Conservation (phyloP, 37 sponge, comb jelly and placozoan genomes). For the Oopsacas minuta region DNA sequence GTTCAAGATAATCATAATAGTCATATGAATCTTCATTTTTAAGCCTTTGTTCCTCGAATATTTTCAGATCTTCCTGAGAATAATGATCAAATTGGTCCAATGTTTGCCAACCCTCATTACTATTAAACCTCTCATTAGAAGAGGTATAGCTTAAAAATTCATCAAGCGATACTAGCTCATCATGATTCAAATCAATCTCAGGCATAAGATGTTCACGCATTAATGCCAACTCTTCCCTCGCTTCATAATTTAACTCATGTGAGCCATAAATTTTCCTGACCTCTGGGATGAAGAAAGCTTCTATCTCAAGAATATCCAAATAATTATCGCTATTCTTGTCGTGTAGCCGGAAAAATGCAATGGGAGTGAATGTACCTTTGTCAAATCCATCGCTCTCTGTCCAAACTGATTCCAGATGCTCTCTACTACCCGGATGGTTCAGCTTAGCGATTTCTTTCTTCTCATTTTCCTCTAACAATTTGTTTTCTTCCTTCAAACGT, state of each 20-base stretch:
- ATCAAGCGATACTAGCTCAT: neutral
- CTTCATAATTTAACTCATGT: neutral
- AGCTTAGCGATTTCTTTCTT: neutral
- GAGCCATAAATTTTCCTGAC: slow-evolving; percentile 23
- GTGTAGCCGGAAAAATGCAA: slow-evolving; percentile 27
- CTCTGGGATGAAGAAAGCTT: slow-evolving; percentile 22
- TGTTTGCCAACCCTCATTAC: neutral
- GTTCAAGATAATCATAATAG: neutral
- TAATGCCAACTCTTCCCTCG: neutral
- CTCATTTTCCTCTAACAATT: neutral
- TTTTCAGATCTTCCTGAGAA: neutral
- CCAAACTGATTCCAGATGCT: slow-evolving; percentile 10
- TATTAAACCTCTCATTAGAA: neutral
- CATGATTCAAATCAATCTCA: neutral
- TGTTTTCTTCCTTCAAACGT: neutral
- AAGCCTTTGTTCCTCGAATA: neutral
- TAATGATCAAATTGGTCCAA: neutral
- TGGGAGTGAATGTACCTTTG: slow-evolving; percentile 23
- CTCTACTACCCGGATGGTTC: neutral
- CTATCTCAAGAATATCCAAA: slow-evolving; percentile 22
- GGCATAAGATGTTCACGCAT: slow-evolving; percentile 13
- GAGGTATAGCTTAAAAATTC: neutral
- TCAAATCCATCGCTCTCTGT: slow-evolving; percentile 28
- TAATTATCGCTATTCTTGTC: slow-evolving; percentile 21
- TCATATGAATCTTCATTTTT: neutral